Evolutionary conservation across 2,888 invertebrate species (phyloP).

Genomic region (Tachystola acroxantha): DNA sequence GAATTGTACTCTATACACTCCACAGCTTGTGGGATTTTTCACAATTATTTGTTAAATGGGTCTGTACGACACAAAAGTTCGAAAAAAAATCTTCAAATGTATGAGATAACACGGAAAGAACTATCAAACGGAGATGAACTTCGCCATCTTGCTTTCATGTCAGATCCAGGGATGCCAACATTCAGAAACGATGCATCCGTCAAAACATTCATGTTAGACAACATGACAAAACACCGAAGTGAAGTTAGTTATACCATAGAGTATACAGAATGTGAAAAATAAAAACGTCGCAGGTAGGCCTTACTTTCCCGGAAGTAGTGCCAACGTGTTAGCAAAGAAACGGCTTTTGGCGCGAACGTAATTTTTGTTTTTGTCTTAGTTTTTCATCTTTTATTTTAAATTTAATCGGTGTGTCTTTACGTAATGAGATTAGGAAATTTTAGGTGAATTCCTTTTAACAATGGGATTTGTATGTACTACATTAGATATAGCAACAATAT

Average conservation of each 20-base stretch:
- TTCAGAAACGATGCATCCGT: constrained; percentile 36
- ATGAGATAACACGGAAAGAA: constrained; percentile 63
- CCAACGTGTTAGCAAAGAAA: no score
- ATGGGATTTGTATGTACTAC: no score
- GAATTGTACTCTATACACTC: constrained; percentile 43
- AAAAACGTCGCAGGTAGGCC: neutral
- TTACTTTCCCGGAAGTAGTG: no score
- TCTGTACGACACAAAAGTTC: constrained; percentile 55
- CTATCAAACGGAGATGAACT: constrained; percentile 74
- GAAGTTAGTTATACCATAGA: constrained; percentile 26
- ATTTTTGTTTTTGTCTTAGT: no score
- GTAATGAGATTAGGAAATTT: no score
- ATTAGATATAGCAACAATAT: no score
- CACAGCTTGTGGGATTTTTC: constrained; percentile 39
- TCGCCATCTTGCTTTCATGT: constrained; percentile 77
- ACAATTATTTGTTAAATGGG: constrained; percentile 37
- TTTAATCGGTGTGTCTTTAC: no score
- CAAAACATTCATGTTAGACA: constrained; percentile 37
- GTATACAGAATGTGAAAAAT: constrained; percentile 20
- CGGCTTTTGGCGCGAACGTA: no score
- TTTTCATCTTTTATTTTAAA: no score
- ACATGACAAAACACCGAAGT: constrained; percentile 28
- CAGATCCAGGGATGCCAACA: constrained; percentile 55
- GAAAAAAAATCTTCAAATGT: constrained; percentile 58
- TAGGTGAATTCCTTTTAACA: no score